A percentile compares a stretch with the other conserved stretches of the same genome.
These are phyloP conservation scores for Crocallis elinguaria DNA, from an alignment of 2,888 invertebrate species.

Conservation along the genomic window DNA sequence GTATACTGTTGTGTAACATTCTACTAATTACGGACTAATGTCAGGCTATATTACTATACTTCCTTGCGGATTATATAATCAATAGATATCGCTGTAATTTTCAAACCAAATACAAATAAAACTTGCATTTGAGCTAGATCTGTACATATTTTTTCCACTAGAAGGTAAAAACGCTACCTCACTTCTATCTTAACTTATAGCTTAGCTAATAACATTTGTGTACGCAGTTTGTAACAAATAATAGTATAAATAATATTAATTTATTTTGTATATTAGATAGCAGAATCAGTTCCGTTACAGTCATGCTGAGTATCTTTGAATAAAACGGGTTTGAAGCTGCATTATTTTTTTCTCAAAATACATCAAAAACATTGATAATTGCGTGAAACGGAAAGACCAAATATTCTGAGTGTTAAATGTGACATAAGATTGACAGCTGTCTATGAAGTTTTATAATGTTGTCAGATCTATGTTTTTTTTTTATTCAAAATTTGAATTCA, in stretches of 20 bases:
- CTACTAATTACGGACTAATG: constrained; percentile 58
- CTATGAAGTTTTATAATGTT: too few relatives aligned
- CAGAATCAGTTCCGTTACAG: constrained; percentile 19
- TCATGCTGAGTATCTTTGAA: too few relatives aligned
- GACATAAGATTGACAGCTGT: too few relatives aligned
- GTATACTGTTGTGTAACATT: constrained; percentile 56
- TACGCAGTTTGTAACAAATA: constrained; percentile 35
- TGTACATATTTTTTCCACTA: constrained; percentile 82
- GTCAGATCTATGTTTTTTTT: too few relatives aligned
- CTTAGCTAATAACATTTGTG: constrained; percentile 69
- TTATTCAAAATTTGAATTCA: too few relatives aligned
- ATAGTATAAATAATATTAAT: constrained; percentile 28
- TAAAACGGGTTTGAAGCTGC: too few relatives aligned
- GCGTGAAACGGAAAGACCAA: too few relatives aligned
- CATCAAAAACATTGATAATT: too few relatives aligned
- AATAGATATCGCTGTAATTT: constrained; percentile 55
- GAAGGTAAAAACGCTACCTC: constrained; percentile 84
- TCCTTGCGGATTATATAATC: constrained; percentile 45
- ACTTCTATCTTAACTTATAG: constrained; percentile 79
- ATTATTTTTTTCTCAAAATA: too few relatives aligned
- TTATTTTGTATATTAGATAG: constrained; percentile 37
- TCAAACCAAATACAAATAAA: constrained; percentile 68
- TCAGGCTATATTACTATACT: constrained; percentile 39
- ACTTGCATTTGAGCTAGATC: constrained; percentile 69
- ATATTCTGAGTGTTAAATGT: too few relatives aligned